Conservation (phyloP, 2,113 vertebrate genomes). For the Ramphastos sulfuratus region DNA sequence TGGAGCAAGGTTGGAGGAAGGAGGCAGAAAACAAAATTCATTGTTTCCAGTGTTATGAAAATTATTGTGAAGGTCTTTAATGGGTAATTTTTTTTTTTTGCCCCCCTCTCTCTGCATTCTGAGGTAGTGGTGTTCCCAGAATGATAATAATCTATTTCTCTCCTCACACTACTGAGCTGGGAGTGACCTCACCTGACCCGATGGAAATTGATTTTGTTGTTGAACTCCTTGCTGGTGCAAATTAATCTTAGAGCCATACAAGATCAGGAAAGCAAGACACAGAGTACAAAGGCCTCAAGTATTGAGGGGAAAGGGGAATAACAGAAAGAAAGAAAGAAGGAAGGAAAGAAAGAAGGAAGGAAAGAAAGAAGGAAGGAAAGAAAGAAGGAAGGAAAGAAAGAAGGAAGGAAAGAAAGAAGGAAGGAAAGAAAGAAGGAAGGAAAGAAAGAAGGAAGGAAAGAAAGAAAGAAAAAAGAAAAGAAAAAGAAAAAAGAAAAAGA, state of each 20-base stretch:
- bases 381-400: too few species aligned
- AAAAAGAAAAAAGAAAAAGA: too few species aligned
- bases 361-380: too few species aligned
- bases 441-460: too few species aligned
- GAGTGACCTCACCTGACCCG: constrained; percentile 87
- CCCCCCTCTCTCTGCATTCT: background rate
- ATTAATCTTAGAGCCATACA: constrained; percentile 86
- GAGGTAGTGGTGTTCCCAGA: constrained; percentile 68
- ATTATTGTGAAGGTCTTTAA: constrained; percentile 63
- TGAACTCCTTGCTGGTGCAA: constrained; percentile 84
- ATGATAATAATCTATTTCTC: constrained; percentile 87
- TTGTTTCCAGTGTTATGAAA: constrained; percentile 46
- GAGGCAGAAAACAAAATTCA: background rate
- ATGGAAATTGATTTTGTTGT: constrained; percentile 93
- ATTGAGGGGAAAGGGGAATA: constrained; percentile 14
- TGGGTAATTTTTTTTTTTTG: background rate
- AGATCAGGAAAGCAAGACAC: constrained; percentile 78
- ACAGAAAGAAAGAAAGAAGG: too few species aligned
- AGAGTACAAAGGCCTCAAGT: constrained; percentile 77
- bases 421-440: too few species aligned
- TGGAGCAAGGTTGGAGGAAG: background rate
- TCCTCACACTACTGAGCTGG: constrained; percentile 75
- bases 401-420: too few species aligned
- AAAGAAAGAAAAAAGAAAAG: too few species aligned
- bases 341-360: too few species aligned